phyloP scores from a whole-genome alignment of 2,797 vertebrate genomes.

The Lithobates sylvaticus region DNA sequence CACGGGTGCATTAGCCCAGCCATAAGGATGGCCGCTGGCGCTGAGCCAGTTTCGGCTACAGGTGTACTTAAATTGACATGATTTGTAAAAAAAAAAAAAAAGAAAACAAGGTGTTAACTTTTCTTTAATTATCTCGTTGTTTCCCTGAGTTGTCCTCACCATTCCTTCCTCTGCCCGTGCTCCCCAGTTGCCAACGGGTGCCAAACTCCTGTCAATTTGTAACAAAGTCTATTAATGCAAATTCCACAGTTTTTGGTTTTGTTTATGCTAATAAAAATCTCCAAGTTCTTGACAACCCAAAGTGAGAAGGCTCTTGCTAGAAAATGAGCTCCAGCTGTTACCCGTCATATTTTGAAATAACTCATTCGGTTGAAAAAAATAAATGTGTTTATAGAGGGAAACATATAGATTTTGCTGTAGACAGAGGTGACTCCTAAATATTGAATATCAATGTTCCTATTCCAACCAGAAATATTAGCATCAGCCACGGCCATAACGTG shows the following conservation, averaged over 20 bases:
- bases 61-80: neutral
- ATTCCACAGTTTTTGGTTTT: slow-evolving; percentile 79
- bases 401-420: too few species aligned
- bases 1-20: too few species aligned
- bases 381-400: neutral
- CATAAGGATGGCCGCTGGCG: too few species aligned
- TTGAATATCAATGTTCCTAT: too few species aligned
- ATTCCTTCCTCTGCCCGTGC: neutral
- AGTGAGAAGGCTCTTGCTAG: slow-evolving; percentile 74
- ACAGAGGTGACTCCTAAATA: too few species aligned
- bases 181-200: slow-evolving; percentile 60
- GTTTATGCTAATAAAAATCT: slow-evolving; percentile 79
- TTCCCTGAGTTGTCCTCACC: neutral
- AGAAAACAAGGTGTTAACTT: neutral
- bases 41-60: too few species aligned
- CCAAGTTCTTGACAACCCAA: slow-evolving; percentile 73
- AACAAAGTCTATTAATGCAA: slow-evolving; percentile 77
- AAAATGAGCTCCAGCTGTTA: slow-evolving; percentile 80
- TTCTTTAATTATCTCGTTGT: slow-evolving; percentile 7
- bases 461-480: too few species aligned
- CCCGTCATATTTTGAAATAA: slow-evolving; percentile 73
- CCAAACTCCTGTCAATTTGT: slow-evolving; percentile 78
- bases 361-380: slow-evolving; percentile 68
- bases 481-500: too few species aligned
- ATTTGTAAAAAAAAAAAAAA: neutral